Conservation (phyloP, 2,797 vertebrate genomes). For the Chaunax sp. region DNA sequence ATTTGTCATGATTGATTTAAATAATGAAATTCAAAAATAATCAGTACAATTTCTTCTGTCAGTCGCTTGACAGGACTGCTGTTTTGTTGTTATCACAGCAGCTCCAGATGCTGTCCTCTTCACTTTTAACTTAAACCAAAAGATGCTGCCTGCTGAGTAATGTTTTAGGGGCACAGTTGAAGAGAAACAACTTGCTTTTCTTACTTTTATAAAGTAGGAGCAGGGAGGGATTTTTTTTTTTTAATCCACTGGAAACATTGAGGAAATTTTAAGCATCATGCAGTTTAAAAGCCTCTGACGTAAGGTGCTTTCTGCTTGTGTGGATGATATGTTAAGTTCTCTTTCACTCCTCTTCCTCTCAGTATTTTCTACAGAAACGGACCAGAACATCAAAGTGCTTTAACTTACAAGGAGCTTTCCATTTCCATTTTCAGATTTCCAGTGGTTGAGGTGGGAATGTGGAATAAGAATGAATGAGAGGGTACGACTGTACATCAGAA, state of each 20-base stretch:
- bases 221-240: constrained; percentile 10
- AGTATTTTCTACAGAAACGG: constrained; percentile 19
- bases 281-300: constrained; percentile 51
- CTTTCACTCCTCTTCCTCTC: constrained; percentile 28
- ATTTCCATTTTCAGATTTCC: constrained; percentile 29
- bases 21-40: neutral
- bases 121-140: constrained; percentile 15
- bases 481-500: constrained; percentile 26
- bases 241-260: constrained; percentile 26
- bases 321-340: constrained; percentile 48
- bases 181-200: constrained; percentile 25
- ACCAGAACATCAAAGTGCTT: constrained; percentile 48
- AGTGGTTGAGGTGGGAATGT: constrained; percentile 20
- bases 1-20: neutral
- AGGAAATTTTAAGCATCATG: constrained; percentile 20
- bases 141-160: neutral
- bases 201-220: constrained; percentile 25
- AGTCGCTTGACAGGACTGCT: constrained; percentile 2
- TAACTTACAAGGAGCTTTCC: constrained; percentile 36
- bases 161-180: constrained; percentile 2
- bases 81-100: constrained; percentile 17
- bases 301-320: constrained; percentile 24
- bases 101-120: constrained; percentile 19
- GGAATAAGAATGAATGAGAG: constrained; percentile 22
- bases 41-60: neutral